Percentiles rank a stretch among this genome's conserved stretches.
phyloP scores from a whole-genome alignment of 2,888 invertebrate species.

The Caprella mutica region DNA sequence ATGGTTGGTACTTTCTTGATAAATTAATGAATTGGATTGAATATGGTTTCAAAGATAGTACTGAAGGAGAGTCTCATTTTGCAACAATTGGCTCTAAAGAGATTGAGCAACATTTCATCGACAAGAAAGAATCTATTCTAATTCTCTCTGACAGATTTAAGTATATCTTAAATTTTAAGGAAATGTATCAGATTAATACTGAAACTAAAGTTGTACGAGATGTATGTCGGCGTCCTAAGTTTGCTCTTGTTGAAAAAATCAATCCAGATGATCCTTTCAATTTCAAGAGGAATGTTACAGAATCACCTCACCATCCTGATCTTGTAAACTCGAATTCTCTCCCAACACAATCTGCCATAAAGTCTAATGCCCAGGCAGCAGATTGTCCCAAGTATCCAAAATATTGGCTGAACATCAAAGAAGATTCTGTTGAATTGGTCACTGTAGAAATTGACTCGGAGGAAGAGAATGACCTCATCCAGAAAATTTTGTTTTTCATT shows the following conservation, averaged over 20 bases:
- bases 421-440: not conserved
- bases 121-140: not conserved
- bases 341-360: not conserved
- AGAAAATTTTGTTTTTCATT: not conserved
- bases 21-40: not conserved
- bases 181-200: not conserved
- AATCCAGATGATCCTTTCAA: not conserved
- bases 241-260: constrained; percentile 4
- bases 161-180: not conserved
- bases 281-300: not conserved
- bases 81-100: not conserved
- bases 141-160: not conserved
- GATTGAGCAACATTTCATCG: not conserved
- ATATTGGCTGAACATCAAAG: not conserved
- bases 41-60: not conserved
- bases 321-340: not conserved
- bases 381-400: not conserved
- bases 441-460: not conserved
- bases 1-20: constrained; percentile 2
- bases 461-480: not conserved
- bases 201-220: not conserved
- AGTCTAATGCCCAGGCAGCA: too few species aligned
- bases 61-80: not conserved
- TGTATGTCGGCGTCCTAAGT: constrained; percentile 1
- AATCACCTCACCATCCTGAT: not conserved